Base-by-base conservation (phyloP, 2,888 invertebrate species). In the Cheilosia pagana region DNA sequence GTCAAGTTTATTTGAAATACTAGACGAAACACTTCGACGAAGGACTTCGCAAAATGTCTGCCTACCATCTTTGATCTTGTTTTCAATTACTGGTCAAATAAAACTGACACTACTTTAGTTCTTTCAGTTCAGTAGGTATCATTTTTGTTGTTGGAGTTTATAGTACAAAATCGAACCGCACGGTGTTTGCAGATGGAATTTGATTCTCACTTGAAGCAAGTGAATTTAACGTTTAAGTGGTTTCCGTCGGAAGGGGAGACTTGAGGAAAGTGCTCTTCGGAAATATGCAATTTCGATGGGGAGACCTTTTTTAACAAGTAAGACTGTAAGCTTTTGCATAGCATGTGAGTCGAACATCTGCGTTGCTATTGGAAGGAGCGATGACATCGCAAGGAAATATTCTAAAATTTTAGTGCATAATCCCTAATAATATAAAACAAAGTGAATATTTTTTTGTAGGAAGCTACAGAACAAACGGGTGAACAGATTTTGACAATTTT, bases 21-120 rank as follows among this genome's bases (percentile, higher is more conserved):
- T 52, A 62, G 39, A 53, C 53, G 43, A 53, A 28, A 23, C 53
- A 45, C 72, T 62, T 72, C 31, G 7, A 16, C 23, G 23, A 75
- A 65, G 50, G 7, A 57, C 41, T 41, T 6, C 75, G 57, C 8
- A 67, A 67, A 65, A 50, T 21, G 28, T 39, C 25, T 28, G 6
- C 25, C 28, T n/a, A 12, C 43, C 41, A 25, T 12, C 14, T 19
- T 55, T 16, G 16, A 14, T n/a, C 12, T 19, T 57, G 45, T 57
- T 39, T 81, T 81, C 75, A 70, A 81, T 70, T 75, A 75, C 75
- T 75, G 68, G 70, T 81, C 81, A 76, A 75, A 81, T 75, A 81
- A 75, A 70, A 75, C 39, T 75, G 75, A 81, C 75, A 75, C 81
- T 68, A 65, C 57, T 31, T 39, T 21, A 12, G 39, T 43, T 31